A percentile compares a stretch with the other conserved stretches of the same genome.
Evolutionary conservation across 2,113 vertebrate species (phyloP).

Genomic region (Rhineura floridana): DNA sequence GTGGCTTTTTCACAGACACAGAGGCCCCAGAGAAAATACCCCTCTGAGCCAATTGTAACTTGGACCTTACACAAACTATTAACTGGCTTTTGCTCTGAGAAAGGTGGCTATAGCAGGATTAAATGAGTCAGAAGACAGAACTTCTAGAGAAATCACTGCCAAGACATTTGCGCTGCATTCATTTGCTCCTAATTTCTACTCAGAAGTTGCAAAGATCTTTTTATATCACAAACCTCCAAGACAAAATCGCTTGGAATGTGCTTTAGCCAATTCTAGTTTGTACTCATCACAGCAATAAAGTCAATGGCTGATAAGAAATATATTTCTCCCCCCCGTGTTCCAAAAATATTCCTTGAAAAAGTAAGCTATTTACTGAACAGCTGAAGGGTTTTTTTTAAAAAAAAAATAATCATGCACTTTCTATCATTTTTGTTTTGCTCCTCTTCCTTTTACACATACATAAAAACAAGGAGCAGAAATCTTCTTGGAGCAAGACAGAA

Average conservation of each 20-base stretch:
- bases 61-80: constrained; percentile 72
- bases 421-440: constrained; percentile 67
- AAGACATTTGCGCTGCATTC: constrained; percentile 51
- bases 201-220: constrained; percentile 41
- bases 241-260: constrained; percentile 36
- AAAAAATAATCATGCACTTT: constrained; percentile 53
- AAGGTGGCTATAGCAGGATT: constrained; percentile 71
- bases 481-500: constrained; percentile 74
- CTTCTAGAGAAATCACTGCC: constrained; percentile 60
- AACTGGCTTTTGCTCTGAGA: constrained; percentile 69
- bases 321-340: neutral
- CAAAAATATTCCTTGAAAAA: constrained; percentile 70
- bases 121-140: constrained; percentile 67
- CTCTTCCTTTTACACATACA: constrained; percentile 44
- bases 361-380: constrained; percentile 68
- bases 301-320: constrained; percentile 44
- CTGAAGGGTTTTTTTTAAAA: constrained; percentile 26
- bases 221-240: constrained; percentile 51
- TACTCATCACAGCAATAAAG: constrained; percentile 30
- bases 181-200: constrained; percentile 62
- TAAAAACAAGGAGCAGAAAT: constrained; percentile 73
- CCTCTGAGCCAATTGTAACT: constrained; percentile 71
- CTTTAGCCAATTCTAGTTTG: neutral
- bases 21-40: constrained; percentile 79
- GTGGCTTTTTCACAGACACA: constrained; percentile 80